A percentile compares a stretch with the other conserved stretches of the same genome.
phyloP scores from a whole-genome alignment of 2,797 vertebrate species.

The Cryptoblepharus egeriae region DNA sequence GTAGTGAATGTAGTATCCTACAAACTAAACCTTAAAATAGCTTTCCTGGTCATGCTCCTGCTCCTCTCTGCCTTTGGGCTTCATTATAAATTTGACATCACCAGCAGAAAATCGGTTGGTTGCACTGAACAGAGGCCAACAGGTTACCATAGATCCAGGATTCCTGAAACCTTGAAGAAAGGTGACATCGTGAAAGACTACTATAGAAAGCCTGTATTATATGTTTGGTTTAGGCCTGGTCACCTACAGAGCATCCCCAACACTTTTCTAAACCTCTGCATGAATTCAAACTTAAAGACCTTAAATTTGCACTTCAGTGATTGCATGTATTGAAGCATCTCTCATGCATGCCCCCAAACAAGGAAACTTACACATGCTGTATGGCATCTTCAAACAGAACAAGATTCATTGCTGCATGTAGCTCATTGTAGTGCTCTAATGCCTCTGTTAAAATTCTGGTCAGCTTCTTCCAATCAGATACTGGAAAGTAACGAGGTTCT shows the following conservation, averaged over 20 bases:
- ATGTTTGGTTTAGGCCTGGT: slow-evolving; percentile 19
- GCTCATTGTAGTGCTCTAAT: slow-evolving; percentile 85
- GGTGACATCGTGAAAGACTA: slow-evolving; percentile 32
- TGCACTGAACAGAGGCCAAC: slow-evolving; percentile 10
- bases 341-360: neutral
- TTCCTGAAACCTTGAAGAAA: slow-evolving; percentile 34
- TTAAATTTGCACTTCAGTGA: slow-evolving; percentile 42
- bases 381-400: slow-evolving; percentile 81
- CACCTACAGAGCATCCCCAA: neutral
- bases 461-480: slow-evolving; percentile 89
- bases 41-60: slow-evolving; percentile 3
- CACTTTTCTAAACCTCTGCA: slow-evolving; percentile 19
- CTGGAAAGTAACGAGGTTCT: slow-evolving; percentile 85
- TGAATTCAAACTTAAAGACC: slow-evolving; percentile 51
- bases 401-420: slow-evolving; percentile 80
- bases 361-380: slow-evolving; percentile 74
- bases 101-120: neutral
- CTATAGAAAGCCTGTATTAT: slow-evolving; percentile 44
- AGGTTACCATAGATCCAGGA: slow-evolving; percentile 2
- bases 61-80: neutral
- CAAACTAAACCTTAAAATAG: slow-evolving; percentile 36
- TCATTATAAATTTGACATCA: neutral
- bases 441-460: slow-evolving; percentile 87
- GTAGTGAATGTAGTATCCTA: slow-evolving; percentile 5
- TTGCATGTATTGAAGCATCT: slow-evolving; percentile 29